These are phyloP conservation scores for Gymnoscopelus braueri DNA, from an alignment of 2,797 vertebrate genomes.

Conservation along the genomic window DNA sequence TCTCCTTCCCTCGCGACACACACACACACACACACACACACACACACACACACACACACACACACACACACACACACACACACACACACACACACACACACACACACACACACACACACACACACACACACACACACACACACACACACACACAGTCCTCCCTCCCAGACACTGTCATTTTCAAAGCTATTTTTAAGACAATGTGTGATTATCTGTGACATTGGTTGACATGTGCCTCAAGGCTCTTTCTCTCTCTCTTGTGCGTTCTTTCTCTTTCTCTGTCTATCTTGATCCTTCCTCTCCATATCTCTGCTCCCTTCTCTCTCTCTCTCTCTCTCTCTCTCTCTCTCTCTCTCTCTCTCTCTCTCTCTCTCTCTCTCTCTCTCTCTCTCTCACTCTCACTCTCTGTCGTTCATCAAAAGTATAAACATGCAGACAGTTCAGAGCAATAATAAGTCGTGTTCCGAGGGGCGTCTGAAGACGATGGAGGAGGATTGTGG, in stretches of 20 bases:
- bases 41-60: no score
- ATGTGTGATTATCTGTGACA: conserved; percentile 82
- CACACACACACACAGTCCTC: conserved; percentile 12
- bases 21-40: neutral
- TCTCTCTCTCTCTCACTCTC: conserved; percentile 43
- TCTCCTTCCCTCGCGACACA: conserved; percentile 23
- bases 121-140: neutral
- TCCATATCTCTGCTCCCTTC: neutral
- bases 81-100: no score
- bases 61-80: no score
- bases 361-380: conserved; percentile 61
- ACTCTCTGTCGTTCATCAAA: conserved; percentile 64
- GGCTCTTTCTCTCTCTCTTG: conserved; percentile 62
- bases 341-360: conserved; percentile 48
- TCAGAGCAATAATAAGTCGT: conserved; percentile 79
- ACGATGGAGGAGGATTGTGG: conserved; percentile 60
- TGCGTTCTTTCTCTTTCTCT: conserved; percentile 53
- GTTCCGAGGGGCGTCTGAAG: conserved; percentile 73
- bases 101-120: neutral
- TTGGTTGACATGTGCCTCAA: conserved; percentile 80
- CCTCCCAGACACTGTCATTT: conserved; percentile 61
- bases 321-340: conserved; percentile 1
- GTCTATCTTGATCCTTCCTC: neutral
- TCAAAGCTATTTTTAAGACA: conserved; percentile 81
- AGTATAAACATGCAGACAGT: conserved; percentile 75